Base-by-base conservation (phyloP, 1,140 invertebrate genomes). In the Chlorops oryzae region DNA sequence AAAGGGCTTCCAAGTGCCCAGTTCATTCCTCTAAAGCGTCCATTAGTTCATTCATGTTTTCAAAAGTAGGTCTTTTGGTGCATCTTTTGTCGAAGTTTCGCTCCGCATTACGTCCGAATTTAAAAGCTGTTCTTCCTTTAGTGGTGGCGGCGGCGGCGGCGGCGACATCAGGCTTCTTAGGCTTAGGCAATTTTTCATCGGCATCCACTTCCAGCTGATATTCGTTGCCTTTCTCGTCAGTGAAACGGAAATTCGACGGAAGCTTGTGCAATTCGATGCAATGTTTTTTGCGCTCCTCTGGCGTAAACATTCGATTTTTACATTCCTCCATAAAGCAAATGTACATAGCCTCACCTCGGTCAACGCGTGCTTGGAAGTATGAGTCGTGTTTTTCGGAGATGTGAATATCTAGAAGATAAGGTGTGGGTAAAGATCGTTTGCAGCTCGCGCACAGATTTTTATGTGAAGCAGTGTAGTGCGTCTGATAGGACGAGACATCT, bases 361-460 rank as follows among this genome's bases (percentile, higher is more conserved):
- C 69, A 2, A 81, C 76, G 37, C 57, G 62, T 18, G 61, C 62
- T 46, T 79, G 74, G 46, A 87, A 87, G 58, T 81, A 86, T 2
- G 78, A 80, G 59, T 87, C 85, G 38, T 88, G 85, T 0, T 59
- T 73, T 58, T 87, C 85, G 50, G 80, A 76, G 44, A 86, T 68
- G 59, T 88, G 85, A 37, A 88, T 72, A 56, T 86, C 84, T 27
- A 88, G 63, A 1, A 87, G 62, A 61, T 85, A 79, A 0, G 81
- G 74, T 10, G 78, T 83, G 0, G 82, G 80, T 20, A 82, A 64
- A 20, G 67, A 63, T 39, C 78, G 81, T 53, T 78, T 80, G 59
- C 85, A 87, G 40, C 42, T 27, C 6, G 49, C 47, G 28, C 65
- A 69, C 18, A 51, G 50, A 40, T 25, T 47, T 6, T 52, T 43